Evolutionary conservation across 2,797 vertebrate genomes (phyloP).

Genomic region (Sparus aurata): DNA sequence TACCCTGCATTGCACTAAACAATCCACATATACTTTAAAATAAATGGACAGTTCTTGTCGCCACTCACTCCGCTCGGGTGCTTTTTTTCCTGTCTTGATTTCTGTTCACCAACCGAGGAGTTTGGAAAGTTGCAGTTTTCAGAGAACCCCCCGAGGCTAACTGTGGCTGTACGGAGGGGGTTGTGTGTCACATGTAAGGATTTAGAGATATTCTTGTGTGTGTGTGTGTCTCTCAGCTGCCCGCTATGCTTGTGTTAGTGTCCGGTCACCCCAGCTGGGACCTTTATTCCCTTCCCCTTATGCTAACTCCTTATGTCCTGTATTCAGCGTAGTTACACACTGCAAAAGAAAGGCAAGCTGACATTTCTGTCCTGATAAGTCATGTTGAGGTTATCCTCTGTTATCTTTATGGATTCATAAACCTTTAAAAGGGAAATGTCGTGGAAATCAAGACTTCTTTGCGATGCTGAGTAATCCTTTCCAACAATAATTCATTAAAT

Average conservation of each 20-base stretch:
- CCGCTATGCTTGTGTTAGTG: conserved; percentile 17
- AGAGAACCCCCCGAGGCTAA: conserved; percentile 41
- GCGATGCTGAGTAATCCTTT: neutral
- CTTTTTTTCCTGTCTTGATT: conserved; percentile 48
- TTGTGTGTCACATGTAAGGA: conserved; percentile 38
- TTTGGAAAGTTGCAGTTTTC: conserved; percentile 37
- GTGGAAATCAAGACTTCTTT: neutral
- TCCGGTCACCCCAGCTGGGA: conserved; percentile 15
- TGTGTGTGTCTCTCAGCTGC: conserved; percentile 26
- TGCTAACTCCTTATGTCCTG: conserved; percentile 28
- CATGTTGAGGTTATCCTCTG: neutral
- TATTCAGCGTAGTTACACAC: neutral
- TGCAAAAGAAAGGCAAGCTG: neutral
- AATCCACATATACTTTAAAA: neutral
- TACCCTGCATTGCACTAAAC: neutral
- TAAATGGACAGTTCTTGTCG: neutral
- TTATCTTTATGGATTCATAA: neutral
- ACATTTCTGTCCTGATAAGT: neutral
- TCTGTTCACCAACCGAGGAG: conserved; percentile 36
- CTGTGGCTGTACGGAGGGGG: conserved; percentile 24
- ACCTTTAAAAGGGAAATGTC: no score
- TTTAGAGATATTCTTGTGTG: conserved; percentile 6
- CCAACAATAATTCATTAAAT: neutral
- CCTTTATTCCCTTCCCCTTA: neutral
- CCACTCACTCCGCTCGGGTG: conserved; percentile 1